A percentile compares a stretch with the other conserved stretches of the same genome.
phyloP scores from a whole-genome alignment of 2,888 invertebrate species.

The Steinernema hermaphroditum region DNA sequence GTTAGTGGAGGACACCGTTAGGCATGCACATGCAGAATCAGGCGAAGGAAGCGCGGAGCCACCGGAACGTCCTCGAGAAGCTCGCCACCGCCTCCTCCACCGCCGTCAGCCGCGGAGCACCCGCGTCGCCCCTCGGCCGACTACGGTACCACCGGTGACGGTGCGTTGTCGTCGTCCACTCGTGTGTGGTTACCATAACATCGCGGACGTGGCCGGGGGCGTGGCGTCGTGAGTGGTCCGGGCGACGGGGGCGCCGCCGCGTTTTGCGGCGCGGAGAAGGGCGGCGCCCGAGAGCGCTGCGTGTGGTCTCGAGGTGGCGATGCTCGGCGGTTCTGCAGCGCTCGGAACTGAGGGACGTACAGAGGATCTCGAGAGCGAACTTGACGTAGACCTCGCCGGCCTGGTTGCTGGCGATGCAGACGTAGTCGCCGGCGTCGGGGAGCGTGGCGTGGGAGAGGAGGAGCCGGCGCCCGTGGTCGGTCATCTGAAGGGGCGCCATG shows the following conservation, averaged over 20 bases:
- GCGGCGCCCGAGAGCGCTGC: constrained; percentile 35
- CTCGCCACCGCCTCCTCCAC: constrained; percentile 2
- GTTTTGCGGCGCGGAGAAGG: not conserved
- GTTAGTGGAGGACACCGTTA: constrained; percentile 11
- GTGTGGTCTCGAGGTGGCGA: not conserved
- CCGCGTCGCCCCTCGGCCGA: not conserved
- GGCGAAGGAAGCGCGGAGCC: constrained; percentile 10
- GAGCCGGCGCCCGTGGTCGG: constrained; percentile 53
- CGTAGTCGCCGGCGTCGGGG: constrained; percentile 70
- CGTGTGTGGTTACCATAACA: not conserved
- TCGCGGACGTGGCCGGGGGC: not conserved
- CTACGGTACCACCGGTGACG: constrained; percentile 7
- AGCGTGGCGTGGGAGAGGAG: constrained; percentile 49
- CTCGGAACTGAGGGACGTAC: constrained; percentile 58
- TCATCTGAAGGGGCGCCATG: constrained; percentile 48
- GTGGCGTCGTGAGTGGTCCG: constrained; percentile 8
- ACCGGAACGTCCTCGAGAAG: constrained; percentile 1
- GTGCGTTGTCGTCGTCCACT: not conserved
- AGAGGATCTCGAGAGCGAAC: constrained; percentile 72
- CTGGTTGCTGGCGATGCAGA: constrained; percentile 74
- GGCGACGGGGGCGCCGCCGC: not conserved
- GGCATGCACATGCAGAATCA: constrained; percentile 15
- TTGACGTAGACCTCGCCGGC: constrained; percentile 73
- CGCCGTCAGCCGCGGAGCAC: not conserved
- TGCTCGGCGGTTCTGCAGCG: constrained; percentile 33